phyloP scores from a whole-genome alignment of 2,888 invertebrate species.

The Eubasilissa splendida region DNA sequence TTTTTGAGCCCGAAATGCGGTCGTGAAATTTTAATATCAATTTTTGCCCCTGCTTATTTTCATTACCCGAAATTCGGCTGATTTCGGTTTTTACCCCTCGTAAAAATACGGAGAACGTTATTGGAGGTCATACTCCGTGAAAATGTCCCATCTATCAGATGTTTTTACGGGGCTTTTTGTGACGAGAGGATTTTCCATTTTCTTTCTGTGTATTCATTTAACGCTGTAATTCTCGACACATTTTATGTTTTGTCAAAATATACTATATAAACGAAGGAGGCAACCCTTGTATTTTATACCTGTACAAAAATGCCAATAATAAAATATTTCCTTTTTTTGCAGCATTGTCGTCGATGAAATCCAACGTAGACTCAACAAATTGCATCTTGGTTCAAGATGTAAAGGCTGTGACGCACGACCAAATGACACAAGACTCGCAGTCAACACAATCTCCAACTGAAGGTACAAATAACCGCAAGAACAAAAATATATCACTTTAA shows the following conservation, averaged over 20 bases:
- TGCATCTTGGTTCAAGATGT: constrained; percentile 91
- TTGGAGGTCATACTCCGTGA: constrained; percentile 39
- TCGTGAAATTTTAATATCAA: constrained; percentile 57
- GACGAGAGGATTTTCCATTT: not conserved
- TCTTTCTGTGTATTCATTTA: not conserved
- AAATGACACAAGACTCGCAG: constrained; percentile 83
- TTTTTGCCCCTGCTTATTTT: constrained; percentile 50
- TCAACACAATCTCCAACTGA: constrained; percentile 82
- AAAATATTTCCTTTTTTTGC: constrained; percentile 67
- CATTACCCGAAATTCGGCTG: constrained; percentile 49
- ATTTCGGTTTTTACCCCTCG: constrained; percentile 39
- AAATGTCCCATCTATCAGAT: constrained; percentile 26
- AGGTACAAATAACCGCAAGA: constrained; percentile 66
- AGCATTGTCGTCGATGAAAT: constrained; percentile 93
- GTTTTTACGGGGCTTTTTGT: constrained; percentile 1
- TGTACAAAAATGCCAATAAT: not conserved
- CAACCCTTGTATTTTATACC: not conserved
- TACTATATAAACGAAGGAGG: not conserved
- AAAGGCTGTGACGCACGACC: constrained; percentile 90
- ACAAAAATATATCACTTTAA: no score
- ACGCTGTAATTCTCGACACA: not conserved
- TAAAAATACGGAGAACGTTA: constrained; percentile 28
- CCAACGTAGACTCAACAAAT: constrained; percentile 89
- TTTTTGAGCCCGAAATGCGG: constrained; percentile 49
- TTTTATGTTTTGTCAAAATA: no score